phyloP scores from a whole-genome alignment of 1,140 invertebrate genomes.

The Cydia fagiglandana region DNA sequence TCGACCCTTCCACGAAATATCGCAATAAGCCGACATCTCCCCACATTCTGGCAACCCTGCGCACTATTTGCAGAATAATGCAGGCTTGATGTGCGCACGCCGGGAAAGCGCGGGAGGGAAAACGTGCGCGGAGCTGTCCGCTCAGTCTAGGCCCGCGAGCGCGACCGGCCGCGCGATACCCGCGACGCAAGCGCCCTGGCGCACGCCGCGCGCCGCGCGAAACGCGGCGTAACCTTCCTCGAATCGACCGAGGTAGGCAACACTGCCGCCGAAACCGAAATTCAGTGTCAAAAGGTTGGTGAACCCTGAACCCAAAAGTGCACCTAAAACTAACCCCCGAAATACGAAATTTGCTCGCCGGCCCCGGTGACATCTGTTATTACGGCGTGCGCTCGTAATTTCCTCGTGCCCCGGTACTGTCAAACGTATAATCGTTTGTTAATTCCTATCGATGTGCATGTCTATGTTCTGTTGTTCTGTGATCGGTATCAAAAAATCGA shows the following conservation, averaged over 20 bases:
- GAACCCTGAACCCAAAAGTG: constrained; percentile 52
- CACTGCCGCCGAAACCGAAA: constrained; percentile 67
- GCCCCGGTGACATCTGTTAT: constrained; percentile 41
- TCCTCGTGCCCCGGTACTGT: constrained; percentile 59
- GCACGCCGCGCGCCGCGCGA: constrained; percentile 69
- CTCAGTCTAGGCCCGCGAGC: constrained; percentile 69
- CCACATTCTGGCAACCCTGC: constrained; percentile 32
- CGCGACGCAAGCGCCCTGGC: constrained; percentile 71
- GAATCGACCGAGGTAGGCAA: constrained; percentile 66
- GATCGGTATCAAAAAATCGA: not conserved
- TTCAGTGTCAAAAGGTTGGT: constrained; percentile 78
- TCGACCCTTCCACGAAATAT: not conserved
- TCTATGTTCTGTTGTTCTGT: constrained; percentile 2
- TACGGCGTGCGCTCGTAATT: constrained; percentile 44
- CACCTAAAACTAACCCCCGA: constrained; percentile 54
- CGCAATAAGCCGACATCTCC: not conserved
- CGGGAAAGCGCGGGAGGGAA: constrained; percentile 76
- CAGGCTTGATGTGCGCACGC: constrained; percentile 75
- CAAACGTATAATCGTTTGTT: constrained; percentile 43
- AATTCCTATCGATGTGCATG: constrained; percentile 17
- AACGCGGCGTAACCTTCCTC: constrained; percentile 73
- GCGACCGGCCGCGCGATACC: constrained; percentile 66
- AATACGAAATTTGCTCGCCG: constrained; percentile 29
- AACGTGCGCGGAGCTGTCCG: constrained; percentile 61
- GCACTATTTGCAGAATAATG: constrained; percentile 76